These are phyloP conservation scores for Euproctis similis DNA, from an alignment of 2,888 invertebrate species.

Conservation along the genomic window DNA sequence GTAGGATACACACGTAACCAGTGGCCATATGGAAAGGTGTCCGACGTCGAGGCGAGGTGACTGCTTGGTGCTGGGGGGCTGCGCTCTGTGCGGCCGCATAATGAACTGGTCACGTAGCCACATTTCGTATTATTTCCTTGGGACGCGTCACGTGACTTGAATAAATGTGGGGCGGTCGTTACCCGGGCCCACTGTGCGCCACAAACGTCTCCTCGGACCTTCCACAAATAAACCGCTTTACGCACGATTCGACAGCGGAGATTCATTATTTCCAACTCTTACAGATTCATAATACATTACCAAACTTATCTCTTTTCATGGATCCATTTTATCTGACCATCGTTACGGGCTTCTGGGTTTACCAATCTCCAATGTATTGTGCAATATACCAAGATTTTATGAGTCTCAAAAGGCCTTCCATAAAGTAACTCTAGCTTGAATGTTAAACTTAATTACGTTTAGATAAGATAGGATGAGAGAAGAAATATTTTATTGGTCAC, in stretches of 20 bases:
- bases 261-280: constrained; percentile 71
- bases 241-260: constrained; percentile 69
- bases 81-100: constrained; percentile 60
- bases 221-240: constrained; percentile 74
- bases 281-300: constrained; percentile 54
- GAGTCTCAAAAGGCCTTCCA: too few relatives aligned
- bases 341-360: constrained; percentile 22
- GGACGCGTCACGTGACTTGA: constrained; percentile 73
- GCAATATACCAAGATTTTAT: constrained; percentile 4
- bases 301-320: constrained; percentile 34
- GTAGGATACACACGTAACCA: constrained; percentile 44
- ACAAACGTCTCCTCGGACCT: constrained; percentile 58
- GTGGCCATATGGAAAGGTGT: constrained; percentile 29
- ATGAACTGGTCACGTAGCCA: constrained; percentile 75
- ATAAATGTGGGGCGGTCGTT: constrained; percentile 54
- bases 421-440: too few relatives aligned
- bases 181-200: constrained; percentile 43
- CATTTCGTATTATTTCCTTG: constrained; percentile 76
- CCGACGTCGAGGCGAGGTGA: constrained; percentile 34
- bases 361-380: constrained; percentile 18
- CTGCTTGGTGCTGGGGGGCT: constrained; percentile 39
- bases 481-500: too few relatives aligned
- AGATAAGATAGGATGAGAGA: too few relatives aligned
- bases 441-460: too few relatives aligned
- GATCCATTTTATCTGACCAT: constrained; percentile 33